Evolutionary conservation across 2,888 invertebrate species (phyloP), one percentile per base, ranked within the genome.

Genomic region (Carpatolechia fugitivella): DNA sequence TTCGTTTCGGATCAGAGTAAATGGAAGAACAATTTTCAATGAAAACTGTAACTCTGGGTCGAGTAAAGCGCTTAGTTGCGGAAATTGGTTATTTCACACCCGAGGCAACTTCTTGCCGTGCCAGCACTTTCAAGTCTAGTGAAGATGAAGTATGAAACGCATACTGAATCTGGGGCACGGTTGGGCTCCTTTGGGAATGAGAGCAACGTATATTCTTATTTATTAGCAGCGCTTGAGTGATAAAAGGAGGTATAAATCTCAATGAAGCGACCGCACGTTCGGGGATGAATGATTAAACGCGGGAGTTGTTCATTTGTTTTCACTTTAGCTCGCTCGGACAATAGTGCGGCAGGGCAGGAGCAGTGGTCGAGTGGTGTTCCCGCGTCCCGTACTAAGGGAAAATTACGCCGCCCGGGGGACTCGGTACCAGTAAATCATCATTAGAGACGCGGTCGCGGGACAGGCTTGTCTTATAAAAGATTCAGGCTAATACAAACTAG

Each of bases 241-340:
- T 77, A 74, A 78, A 76, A 74, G 71, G 67, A 63, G 63, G 70
- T 69, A 87, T 87, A 86, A 85, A 87, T 87, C 85, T 81, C 78
- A 85, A 88, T 86, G 72, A 81, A 71, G 68, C 64, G 61, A 63
- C 67, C 72, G 69, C 72, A 73, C 70, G 71, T 72, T 74, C 68
- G 60, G 69, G 74, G 81, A 85, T 88, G 87, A 87, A 86, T 87
- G 83, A 87, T 89, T 89, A 88, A 87, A 79, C 78, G 78, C 69
- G 74, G 76, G 77, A 77, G 78, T 80, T 76, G 80, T 84, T 85
- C 78, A 86, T 87, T 88, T 85, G 86, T 86, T 87, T 86, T 86
- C 85, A 86, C 85, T 85, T 83, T 80, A 72, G 80, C 72, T 72
- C 68, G 80, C 72, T 72, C 68, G 76, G 75, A 80, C 80, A 78